Percentiles rank a stretch among this genome's conserved stretches.
These are phyloP conservation scores for Toxotes chatareus DNA, from an alignment of 2,113 vertebrate species.

Conservation along the genomic window DNA sequence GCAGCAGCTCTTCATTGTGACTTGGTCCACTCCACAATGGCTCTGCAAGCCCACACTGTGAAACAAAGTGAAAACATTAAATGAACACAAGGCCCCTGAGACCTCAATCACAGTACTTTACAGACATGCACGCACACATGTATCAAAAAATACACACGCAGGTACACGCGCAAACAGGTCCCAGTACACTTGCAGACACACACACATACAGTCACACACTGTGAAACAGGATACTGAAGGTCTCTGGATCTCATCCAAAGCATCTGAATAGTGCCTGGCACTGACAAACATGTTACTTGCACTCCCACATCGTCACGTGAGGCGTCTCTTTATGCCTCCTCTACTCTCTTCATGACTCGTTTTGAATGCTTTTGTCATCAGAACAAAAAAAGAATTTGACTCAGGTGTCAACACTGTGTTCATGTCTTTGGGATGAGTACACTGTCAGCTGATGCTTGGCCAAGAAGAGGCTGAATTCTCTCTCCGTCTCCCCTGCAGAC, in stretches of 20 bases:
- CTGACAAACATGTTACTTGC: neutral
- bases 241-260: conserved; percentile 28
- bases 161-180: neutral
- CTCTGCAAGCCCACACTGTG: conserved; percentile 17
- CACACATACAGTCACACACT: neutral
- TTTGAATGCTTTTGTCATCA: conserved; percentile 10
- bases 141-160: too few relatives aligned
- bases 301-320: conserved; percentile 5
- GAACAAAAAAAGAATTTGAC: conserved; percentile 14
- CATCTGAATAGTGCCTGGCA: conserved; percentile 17
- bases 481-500: neutral
- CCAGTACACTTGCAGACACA: neutral
- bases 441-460: neutral
- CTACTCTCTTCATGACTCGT: neutral
- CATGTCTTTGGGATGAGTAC: neutral
- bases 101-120: neutral
- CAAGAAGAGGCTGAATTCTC: neutral
- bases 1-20: conserved; percentile 3
- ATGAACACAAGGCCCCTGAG: conserved; percentile 1
- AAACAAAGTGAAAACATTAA: conserved; percentile 6
- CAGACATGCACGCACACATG: neutral
- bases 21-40: conserved; percentile 1
- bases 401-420: conserved; percentile 9
- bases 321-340: conserved; percentile 9
- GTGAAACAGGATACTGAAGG: conserved; percentile 35